Evolutionary conservation across 1,140 invertebrate species (phyloP).

Genomic region (Chironomus tepperi): DNA sequence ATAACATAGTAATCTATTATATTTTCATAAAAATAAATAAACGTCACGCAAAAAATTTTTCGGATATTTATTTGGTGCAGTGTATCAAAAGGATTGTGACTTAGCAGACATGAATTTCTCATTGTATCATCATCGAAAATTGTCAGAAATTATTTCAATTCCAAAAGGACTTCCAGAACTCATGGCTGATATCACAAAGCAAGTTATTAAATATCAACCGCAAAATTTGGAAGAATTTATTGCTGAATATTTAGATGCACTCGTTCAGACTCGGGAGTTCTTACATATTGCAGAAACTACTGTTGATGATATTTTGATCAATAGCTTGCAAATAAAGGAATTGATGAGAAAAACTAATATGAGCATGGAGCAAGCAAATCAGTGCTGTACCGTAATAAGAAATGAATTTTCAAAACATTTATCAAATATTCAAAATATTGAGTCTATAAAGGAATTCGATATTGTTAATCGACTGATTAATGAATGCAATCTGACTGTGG

Average conservation of each 20-base stretch:
- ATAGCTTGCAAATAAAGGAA: neutral
- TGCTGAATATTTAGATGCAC: conserved; percentile 45
- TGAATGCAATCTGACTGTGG: neutral
- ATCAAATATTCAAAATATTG: neutral
- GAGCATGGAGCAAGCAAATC: neutral
- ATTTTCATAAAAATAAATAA: too few relatives aligned
- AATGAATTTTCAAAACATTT: neutral
- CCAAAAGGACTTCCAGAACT: conserved; percentile 46
- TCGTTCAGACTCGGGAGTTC: conserved; percentile 44
- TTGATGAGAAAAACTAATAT: neutral
- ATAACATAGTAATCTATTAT: neutral
- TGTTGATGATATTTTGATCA: neutral
- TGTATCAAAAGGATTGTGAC: neutral
- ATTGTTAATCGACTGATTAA: neutral
- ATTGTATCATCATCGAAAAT: neutral
- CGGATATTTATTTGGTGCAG: neutral
- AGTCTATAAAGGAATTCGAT: neutral
- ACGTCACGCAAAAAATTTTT: neutral
- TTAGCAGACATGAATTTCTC: neutral
- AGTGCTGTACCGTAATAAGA: too few relatives aligned
- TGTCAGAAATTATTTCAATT: conserved; percentile 26
- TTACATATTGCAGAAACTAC: neutral
- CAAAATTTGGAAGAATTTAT: conserved; percentile 43
- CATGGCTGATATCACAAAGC: conserved; percentile 46
- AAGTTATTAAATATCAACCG: conserved; percentile 45